Base-by-base conservation (phyloP, 1,140 invertebrate species). In the Pectinophora gossypiella region DNA sequence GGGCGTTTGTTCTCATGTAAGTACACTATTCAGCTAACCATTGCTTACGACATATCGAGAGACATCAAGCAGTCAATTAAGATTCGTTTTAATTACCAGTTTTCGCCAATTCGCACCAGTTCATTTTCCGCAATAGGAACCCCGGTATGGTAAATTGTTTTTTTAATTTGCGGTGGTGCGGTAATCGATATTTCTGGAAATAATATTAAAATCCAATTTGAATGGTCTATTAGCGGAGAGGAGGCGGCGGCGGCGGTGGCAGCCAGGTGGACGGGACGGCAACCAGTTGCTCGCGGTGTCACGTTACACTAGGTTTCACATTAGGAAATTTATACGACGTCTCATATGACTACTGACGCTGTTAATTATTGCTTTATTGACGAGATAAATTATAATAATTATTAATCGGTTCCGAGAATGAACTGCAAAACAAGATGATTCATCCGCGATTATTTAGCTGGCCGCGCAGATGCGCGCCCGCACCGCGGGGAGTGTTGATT, bases 241-340 rank as follows among this genome's bases (percentile, higher is more conserved):
- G 23, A 27, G 27, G n/a, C 27, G 2, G n/a, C 27, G 27, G 2
- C 2, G 27, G n/a, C 22, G 22, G 22, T 10, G 22, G 22, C 22
- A 10, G 10, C 22, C n/a, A n/a, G n/a, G n/a, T n/a, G n/a, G n/a
- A n/a, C n/a, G n/a, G n/a, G n/a, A n/a, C n/a, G n/a, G n/a, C n/a
- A n/a, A n/a, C n/a, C n/a, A n/a, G n/a, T n/a, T n/a, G n/a, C 23
- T 5, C 23, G 23, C 23, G 23, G 36, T 40, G 5, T 40, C 36
- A 18, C 10, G 13, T 40, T 40, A 40, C 36, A 40, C 73, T 76
- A 75, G 82, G 75, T 82, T 81, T 84, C 82, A 85, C 80, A 79
- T 85, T 82, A 83, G 79, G 76, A 83, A 85, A 85, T 82, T 77
- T 82, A 84, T 85, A 82, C 76, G 76, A 76, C 78, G 70, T 70